phyloP scores from a whole-genome alignment of 2,888 invertebrate genomes.

The Norana najaformis region DNA sequence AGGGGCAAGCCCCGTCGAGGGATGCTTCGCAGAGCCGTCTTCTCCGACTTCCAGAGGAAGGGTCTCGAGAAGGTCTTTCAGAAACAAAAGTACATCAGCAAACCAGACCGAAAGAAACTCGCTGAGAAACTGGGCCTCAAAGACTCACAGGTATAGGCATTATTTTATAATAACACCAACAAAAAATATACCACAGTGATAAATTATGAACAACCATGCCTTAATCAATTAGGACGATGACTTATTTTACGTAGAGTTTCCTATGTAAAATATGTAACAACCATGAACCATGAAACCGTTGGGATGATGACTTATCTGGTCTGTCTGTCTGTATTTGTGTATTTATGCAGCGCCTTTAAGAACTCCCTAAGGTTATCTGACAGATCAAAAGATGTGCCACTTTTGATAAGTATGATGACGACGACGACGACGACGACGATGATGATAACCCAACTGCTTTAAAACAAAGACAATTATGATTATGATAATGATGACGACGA shows the following conservation, averaged over 20 bases:
- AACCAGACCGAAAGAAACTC: conserved; percentile 94
- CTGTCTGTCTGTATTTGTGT: no score
- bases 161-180: background rate
- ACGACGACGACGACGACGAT: conserved; percentile 36
- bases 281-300: no score
- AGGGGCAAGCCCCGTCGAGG: conserved; percentile 80
- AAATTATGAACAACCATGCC: no score
- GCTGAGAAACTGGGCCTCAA: conserved; percentile 94
- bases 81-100: conserved; percentile 96
- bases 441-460: background rate
- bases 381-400: no score
- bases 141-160: conserved; percentile 83
- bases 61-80: conserved; percentile 94
- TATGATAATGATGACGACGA: background rate
- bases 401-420: conserved; percentile 25
- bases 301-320: no score
- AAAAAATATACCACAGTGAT: no score
- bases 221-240: no score
- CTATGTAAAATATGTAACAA: no score
- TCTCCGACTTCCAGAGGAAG: conserved; percentile 91
- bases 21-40: conserved; percentile 95
- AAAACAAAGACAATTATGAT: background rate
- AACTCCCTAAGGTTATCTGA: background rate
- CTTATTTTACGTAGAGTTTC: no score
- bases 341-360: no score